Base-by-base conservation (phyloP, 2,797 vertebrate genomes). In the Delichon dasypus region DNA sequence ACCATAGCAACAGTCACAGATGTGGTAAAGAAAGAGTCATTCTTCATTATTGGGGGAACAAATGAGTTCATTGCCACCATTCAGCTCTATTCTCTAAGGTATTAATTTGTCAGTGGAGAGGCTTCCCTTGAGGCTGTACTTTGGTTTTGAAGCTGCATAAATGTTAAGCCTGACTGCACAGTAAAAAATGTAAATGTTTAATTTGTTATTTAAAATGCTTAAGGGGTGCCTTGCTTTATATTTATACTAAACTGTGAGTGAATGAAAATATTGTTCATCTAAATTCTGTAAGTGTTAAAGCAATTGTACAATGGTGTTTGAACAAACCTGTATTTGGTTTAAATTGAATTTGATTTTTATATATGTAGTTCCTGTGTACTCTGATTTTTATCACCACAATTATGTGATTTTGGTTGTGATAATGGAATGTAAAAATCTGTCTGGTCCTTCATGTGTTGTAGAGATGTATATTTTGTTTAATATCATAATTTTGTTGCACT, bases 41-140 rank as follows among this genome's bases (percentile, higher is more conserved):
- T 98, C 98, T 98, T 99, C 98, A 98, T 99, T 98, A 98, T 98
- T 98, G 98, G 98, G 98, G 98, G 98, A 98, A 98, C 98, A 98
- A 98, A 98, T 98, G 98, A 98, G 98, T 98, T 98, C 98, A 98
- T 99, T 98, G 98, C 98, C 97, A 98, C 97, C 96, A 98, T 98
- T 98, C 98, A 98, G 98, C 97, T 97, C 96, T 97, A 97, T 98
- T 98, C 98, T 98, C 98, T 95, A 98, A 98, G 98, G 98, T 98
- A 98, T 98, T 99, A 98, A 98, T 98, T 98, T 98, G 98, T 98
- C 98, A 98, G 97, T 96, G 96, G 98, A 98, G 98, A 98, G 97
- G 97, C 97, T 96, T 98, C 98, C 98, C 98, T 98, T 94, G 98
- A 98, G 98, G 98, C 97, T 97, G 96, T 97, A 96, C 97, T 98